phyloP scores from a whole-genome alignment of 2,797 vertebrate genomes.

The Syndactyla subalaris region DNA sequence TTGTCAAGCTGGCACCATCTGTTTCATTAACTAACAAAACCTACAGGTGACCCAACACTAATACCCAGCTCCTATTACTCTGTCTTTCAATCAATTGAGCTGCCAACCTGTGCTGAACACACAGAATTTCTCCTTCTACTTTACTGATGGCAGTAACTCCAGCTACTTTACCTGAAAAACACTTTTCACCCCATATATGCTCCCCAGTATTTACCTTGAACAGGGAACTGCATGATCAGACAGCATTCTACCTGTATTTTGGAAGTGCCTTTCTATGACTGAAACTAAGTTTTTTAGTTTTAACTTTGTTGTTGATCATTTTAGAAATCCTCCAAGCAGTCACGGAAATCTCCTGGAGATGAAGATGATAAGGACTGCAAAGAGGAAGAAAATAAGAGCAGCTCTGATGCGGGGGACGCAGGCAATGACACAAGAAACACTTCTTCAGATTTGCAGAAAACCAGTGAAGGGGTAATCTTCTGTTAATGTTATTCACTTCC shows the following conservation, averaged over 20 bases:
- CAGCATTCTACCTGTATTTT: background rate
- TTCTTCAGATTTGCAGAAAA: slow-evolving; percentile 89
- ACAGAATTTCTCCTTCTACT: background rate
- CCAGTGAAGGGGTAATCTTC: slow-evolving; percentile 83
- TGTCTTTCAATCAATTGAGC: background rate
- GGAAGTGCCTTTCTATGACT: background rate
- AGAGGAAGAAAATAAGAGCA: slow-evolving; percentile 92
- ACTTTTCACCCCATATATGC: background rate
- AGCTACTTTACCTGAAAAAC: background rate
- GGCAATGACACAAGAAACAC: slow-evolving; percentile 90
- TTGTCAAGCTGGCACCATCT: slow-evolving; percentile 57
- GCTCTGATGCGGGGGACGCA: slow-evolving; percentile 88
- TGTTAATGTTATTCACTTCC: background rate
- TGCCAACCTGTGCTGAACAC: background rate
- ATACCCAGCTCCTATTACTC: slow-evolving; percentile 39
- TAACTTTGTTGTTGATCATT: slow-evolving; percentile 41
- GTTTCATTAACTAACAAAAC: slow-evolving; percentile 49
- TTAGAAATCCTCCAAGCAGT: slow-evolving; percentile 93
- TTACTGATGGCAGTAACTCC: background rate
- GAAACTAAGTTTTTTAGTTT: slow-evolving; percentile 32
- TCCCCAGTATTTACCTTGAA: background rate
- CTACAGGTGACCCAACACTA: slow-evolving; percentile 28
- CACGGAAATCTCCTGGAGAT: slow-evolving; percentile 90
- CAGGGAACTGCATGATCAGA: background rate
- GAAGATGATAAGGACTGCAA: slow-evolving; percentile 92